Evolutionary conservation across 2,113 vertebrate genomes (phyloP), one percentile per base, ranked within the genome.

Genomic region (Morone chrysops): DNA sequence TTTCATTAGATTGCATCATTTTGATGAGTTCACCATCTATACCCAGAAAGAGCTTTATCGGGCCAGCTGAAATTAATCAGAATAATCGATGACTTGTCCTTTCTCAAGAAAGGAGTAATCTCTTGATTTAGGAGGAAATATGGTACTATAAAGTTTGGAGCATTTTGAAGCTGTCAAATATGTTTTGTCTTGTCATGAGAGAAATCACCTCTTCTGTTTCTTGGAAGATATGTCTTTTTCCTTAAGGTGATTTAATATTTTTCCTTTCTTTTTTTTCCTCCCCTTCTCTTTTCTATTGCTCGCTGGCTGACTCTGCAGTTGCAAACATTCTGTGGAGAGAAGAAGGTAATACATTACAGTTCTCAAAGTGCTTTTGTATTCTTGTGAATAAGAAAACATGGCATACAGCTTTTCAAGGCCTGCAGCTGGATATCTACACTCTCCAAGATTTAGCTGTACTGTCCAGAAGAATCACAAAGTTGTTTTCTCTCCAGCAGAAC

Each of bases 311-410:
- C 88, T 90, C 93, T 94, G 86, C 96, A 99, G 98, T 99, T 88
- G 98, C 98, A 92, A 99, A 99, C 95, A 99, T 99, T 92, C 96
- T 99, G 84, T 99, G 98, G 98, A 93, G 97, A 91, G 98, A 99
- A 94, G 98, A 99, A 99, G 98, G 98, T 99, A 99, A 95, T 87
- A 56, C 91, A 92, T 83, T 59, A 50, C 54, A 63, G 10, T 66
- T 36, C 18, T 77, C 13, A 48, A 71, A 71, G 10, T 16, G 14
- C 57, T 8, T 72, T 84, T 78, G n/a, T 78, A 22, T 80, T 75
- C 18, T n/a, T 75, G 25, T 84, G 69, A 62, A 80, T 71, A 83
- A 51, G 68, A 18, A 71, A 75, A 68, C 59, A 41, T 36, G 45
- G 20, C 3, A 0, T 40, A 60, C 79, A n/a, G 50, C 75, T 71